phyloP scores from a whole-genome alignment of 1,140 invertebrate species.

The Carcinoscorpius rotundicauda region DNA sequence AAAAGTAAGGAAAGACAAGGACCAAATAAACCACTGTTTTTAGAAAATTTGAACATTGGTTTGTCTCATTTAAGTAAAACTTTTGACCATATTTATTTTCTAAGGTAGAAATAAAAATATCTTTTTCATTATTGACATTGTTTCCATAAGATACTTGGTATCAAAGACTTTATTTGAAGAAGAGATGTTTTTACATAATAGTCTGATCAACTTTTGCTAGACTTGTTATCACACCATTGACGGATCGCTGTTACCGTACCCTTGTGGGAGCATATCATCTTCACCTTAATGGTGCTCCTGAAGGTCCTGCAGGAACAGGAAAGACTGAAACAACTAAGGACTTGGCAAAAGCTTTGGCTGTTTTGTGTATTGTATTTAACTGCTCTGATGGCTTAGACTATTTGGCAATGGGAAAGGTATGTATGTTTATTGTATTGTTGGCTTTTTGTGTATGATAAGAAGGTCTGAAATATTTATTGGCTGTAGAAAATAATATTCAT shows the following conservation, averaged over 20 bases:
- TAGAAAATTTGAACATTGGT: too few relatives aligned
- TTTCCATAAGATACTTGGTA: too few relatives aligned
- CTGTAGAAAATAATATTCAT: too few relatives aligned
- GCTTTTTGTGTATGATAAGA: too few relatives aligned
- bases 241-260: conserved; percentile 69
- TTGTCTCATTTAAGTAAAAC: too few relatives aligned
- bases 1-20: too few relatives aligned
- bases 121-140: too few relatives aligned
- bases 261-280: conserved; percentile 76
- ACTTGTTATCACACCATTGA: conserved; percentile 66
- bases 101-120: too few relatives aligned
- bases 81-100: too few relatives aligned
- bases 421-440: not conserved
- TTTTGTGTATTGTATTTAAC: conserved; percentile 88
- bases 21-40: too few relatives aligned
- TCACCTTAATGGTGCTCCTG: conserved; percentile 74
- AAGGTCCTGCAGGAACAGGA: conserved; percentile 77
- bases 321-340: conserved; percentile 86
- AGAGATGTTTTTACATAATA: not conserved
- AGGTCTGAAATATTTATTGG: too few relatives aligned
- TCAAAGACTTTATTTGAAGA: too few relatives aligned
- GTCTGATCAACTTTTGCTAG: conserved; percentile 6
- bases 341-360: conserved; percentile 73
- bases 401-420: conserved; percentile 84
- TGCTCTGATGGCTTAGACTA: conserved; percentile 89